Evolutionary conservation across 1,140 invertebrate genomes (phyloP), one percentile per base, ranked within the genome.

Genomic region (Drosophila eugracilis): DNA sequence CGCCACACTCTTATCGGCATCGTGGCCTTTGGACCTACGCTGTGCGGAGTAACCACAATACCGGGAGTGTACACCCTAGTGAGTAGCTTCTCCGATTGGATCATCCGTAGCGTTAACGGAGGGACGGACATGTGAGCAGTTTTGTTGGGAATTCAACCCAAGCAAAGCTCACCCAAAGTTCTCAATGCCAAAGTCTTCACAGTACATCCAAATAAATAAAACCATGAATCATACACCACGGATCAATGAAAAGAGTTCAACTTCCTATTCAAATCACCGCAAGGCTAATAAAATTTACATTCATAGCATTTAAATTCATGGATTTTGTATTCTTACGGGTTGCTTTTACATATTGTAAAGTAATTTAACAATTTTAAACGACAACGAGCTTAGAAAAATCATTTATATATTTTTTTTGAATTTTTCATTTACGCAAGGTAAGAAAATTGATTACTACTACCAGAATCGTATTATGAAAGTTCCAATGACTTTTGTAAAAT

Each of bases 1-100:
- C 77, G 80, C 2, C 42, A 69, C 94, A 94, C 81, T 22, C 89
- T 95, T 19, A 90, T 95, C 1, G 95, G 95, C 1, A 91, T 96
- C 15, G 94, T 96, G 0, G 95, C 95, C 2, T 95, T 94, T 76
- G 95, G 95, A 0, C 92, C 93, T 1, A 93, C 92, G 30, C 79
- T 92, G 0, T 96, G 95, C 48, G 91, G 91, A 0, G 65, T 90
- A 4, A 77, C 88, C 22, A 91, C 89, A 9, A 67, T 91, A 39
- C 94, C 94, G 2, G 94, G 92, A 0, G 92, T 95, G 4, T 95
- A 94, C 69, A 94, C 93, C 9, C 90, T 91, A 10, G 84, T 94
- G 3, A 83, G 92, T 4, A 59, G 86, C 6, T 94, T 93, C 67
- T 39, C 93, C 7, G 69, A 90, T 19, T 94, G 94, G 94, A 94